Base-by-base conservation (phyloP, 2,113 vertebrate species). In the Chrysemys picta region DNA sequence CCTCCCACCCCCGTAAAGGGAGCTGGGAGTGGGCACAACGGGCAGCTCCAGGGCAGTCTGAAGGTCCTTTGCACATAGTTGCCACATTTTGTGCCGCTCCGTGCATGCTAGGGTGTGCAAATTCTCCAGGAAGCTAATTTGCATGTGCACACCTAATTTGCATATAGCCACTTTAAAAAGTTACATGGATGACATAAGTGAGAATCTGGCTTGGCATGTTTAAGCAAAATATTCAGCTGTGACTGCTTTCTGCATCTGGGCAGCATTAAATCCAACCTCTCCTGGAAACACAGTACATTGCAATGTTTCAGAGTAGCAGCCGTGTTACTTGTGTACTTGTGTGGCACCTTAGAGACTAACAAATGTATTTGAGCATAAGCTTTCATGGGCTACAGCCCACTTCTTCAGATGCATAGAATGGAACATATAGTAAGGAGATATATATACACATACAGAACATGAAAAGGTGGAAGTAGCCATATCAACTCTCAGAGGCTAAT, bases 141-240 rank as follows among this genome's bases (percentile, higher is more conserved):
- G 83, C 92, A 95, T 93, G 59, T 19, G 75, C 62, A 42, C n/a
- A 42, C 12, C 69, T 42, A 8, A 35, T 65, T 65, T 65, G 62
- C 62, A 35, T 65, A 65, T 65, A 8, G 35, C 62, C 72, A 27
- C 31, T 57, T 82, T 87, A 91, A 94, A 89, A 89, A 56, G 54
- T 89, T 81, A 89, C 45, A 42, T 93, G 49, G n/a, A 49, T 54
- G 85, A 95, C 49, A 80, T 78, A 91, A 90, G 83, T 42, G 72
- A 56, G 86, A 87, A 35, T 22, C 82, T 82, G 81, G 75, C 91
- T 84, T 85, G 87, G 87, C 78, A 94, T 93, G 50, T 69, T n/a
- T 38, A 83, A 79, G 90, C 54, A 50, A 10, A 45, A 65, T 57
- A 38, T 21, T 45, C 80, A 54, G 85, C 49, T 29, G 76, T 50